Base-by-base conservation (phyloP, 2,797 vertebrate species). In the Malurus leucopterus region DNA sequence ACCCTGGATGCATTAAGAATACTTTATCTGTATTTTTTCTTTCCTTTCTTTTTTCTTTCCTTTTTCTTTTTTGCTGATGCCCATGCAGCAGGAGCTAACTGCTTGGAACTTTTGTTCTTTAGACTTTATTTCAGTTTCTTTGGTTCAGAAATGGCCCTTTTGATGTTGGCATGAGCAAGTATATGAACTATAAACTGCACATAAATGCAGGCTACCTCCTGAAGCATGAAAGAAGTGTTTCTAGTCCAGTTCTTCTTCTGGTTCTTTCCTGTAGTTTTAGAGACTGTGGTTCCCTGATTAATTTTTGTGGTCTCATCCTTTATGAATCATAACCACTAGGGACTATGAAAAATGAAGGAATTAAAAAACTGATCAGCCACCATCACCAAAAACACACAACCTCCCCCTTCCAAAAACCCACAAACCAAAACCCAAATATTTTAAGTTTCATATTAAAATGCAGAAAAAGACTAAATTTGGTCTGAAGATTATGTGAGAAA, bases 1-100 rank as follows among this genome's bases (percentile, higher is more conserved):
- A 93, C 90, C 91, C 86, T 91, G 81, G 90, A 93, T 92, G 70
- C 86, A 92, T 94, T 95, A 93, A 92, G 82, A 91, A 85, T 90
- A 59, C 30, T 90, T 88, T 77, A 80, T 83, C 58, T 72, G 34
- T 47, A 61, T 36, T 86, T 67, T 23, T 88, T 58, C 6, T 44
- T 49, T 26, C 20, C 1, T 41, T 51, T 29, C 4, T 23, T 14
- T 43, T 36, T 24, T 7, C 19, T 26, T 57, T 58, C 21, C 22
- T 61, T 27, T 34, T 41, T 23, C 2, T 38, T 71, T 80, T 57
- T 32, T 50, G 7, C 40, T 44, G 36, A 47, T 86, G 53, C 29
- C 38, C 62, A n/a, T 58, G 43, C 14, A 84, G 41, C 30, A 73
- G 51, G 43, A 76, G n/a, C 47, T 82, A 87, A 88, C 57, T 74